phyloP scores from a whole-genome alignment of 30 jellyfish, hydroid and myxozoan species.

The Cassiopea xamachana region DNA sequence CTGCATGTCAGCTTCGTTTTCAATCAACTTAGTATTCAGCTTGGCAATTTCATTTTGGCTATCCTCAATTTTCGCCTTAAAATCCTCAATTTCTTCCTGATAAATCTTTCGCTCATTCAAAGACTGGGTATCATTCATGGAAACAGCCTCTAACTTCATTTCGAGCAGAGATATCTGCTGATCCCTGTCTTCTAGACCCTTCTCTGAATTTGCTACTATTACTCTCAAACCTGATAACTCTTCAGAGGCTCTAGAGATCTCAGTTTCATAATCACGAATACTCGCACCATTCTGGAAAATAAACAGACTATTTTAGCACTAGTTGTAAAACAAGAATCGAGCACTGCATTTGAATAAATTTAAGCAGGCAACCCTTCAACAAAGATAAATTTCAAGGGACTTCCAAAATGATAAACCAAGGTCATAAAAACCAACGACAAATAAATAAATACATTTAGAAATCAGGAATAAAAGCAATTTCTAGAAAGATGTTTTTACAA shows the following conservation, averaged over 20 bases:
- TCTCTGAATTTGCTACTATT: conserved; percentile 43
- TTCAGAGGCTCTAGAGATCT: conserved; percentile 46
- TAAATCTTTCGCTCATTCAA: conserved; percentile 30
- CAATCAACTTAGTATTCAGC: conserved; percentile 7
- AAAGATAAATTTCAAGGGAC: no score
- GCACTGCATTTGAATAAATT: no score
- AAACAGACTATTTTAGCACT: not conserved
- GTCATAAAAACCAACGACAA: no score
- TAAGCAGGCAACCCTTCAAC: no score
- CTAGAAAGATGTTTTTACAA: no score
- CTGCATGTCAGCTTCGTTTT: not conserved
- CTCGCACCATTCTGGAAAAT: conserved; percentile 46
- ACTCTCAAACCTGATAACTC: conserved; percentile 34
- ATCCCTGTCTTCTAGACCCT: conserved; percentile 16
- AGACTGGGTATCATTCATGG: conserved; percentile 20
- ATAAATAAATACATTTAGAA: no score
- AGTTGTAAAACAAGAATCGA: no score
- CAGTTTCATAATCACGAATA: conserved; percentile 47
- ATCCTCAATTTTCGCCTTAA: conserved; percentile 62
- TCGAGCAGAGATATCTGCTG: conserved; percentile 26
- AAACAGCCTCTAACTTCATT: conserved; percentile 33
- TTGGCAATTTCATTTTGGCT: conserved; percentile 47
- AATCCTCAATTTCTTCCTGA: conserved; percentile 58
- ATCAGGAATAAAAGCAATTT: no score
- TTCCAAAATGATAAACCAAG: no score